Base-by-base conservation (phyloP, 2,113 vertebrate genomes). In the Daubentonia madagascariensis region DNA sequence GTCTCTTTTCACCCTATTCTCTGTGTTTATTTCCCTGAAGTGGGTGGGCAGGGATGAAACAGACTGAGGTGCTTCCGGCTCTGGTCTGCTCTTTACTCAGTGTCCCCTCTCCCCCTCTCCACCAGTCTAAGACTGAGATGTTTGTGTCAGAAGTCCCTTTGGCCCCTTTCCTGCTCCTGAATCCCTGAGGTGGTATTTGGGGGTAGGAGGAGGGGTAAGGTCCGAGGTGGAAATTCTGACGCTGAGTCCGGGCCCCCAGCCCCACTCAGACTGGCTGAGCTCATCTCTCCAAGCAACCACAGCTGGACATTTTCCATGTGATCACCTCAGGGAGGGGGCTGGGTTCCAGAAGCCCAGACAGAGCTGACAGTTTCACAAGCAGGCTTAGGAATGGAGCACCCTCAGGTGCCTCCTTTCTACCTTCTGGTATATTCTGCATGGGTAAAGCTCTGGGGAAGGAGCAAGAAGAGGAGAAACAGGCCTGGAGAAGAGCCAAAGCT, bases 141-240 rank as follows among this genome's bases (percentile, higher is more conserved):
- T 23, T 78, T 85, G 76, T 16, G 18, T 94, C 95, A 94, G 72
- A 84, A 87, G 92, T 96, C 95, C 85, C 94, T 88, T 59, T 96
- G 97, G 95, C 94, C 81, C 63, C 72, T 91, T 94, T 97, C 86
- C 92, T 87, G 76, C 72, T 91, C 83, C 92, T 65, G 95, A 89
- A 72, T 97, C 97, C 96, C 95, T 67, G 84, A 91, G 83, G 96
- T 93, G 85, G 90, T 85, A 50, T 97, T 94, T 92, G 95, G 76
- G 72, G 78, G 45, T 61, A 25, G 81, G 79, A 89, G 86, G 89
- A 93, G 92, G 95, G 76, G 89, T 32, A 43, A 84, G 85, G 76
- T 94, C 95, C 28, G 54, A 94, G 95, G 92, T 96, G 97, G 98
- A 98, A 98, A 98, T 92, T 97, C 92, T 98, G 97, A 98, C 9